Percentiles rank a stretch among this genome's conserved stretches.
phyloP scores from a whole-genome alignment of 2,888 invertebrate genomes.

The Lymantria monacha region DNA sequence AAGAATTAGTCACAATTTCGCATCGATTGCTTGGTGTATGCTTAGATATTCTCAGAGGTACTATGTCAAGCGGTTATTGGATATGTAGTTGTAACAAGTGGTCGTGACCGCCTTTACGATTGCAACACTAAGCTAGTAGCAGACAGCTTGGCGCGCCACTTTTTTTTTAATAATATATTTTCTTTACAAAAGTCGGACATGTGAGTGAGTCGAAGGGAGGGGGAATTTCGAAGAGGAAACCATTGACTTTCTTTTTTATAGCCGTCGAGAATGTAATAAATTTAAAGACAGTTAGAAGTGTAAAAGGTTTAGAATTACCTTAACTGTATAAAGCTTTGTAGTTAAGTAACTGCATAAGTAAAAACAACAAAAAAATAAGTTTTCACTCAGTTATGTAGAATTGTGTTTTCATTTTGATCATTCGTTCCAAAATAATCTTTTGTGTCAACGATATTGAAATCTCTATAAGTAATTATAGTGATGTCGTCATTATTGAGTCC shows the following conservation, averaged over 20 bases:
- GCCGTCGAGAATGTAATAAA: constrained; percentile 60
- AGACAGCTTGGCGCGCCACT: constrained; percentile 80
- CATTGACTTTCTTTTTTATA: constrained; percentile 76
- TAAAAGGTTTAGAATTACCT: constrained; percentile 41
- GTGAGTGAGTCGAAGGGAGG: constrained; percentile 41
- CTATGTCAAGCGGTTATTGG: constrained; percentile 33
- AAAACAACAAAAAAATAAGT: background rate
- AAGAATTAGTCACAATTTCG: background rate
- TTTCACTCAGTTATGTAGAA: background rate
- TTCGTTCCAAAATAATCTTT: background rate
- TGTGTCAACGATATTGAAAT: constrained; percentile 1
- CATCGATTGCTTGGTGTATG: constrained; percentile 39
- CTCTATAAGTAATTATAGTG: background rate
- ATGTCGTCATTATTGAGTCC: background rate
- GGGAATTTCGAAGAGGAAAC: constrained; percentile 53
- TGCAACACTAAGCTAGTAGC: constrained; percentile 54
- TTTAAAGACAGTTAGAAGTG: constrained; percentile 45
- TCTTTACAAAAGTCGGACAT: constrained; percentile 62
- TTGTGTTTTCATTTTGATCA: background rate
- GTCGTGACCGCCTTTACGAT: constrained; percentile 44
- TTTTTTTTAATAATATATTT: constrained; percentile 61
- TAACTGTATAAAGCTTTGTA: constrained; percentile 1
- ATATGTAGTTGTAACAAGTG: constrained; percentile 40
- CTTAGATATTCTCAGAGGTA: constrained; percentile 13
- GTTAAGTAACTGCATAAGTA: too few species aligned